A percentile compares a stretch with the other conserved stretches of the same genome.
Conservation (phyloP, 2,113 vertebrate genomes). For the Tamias sibiricus region DNA sequence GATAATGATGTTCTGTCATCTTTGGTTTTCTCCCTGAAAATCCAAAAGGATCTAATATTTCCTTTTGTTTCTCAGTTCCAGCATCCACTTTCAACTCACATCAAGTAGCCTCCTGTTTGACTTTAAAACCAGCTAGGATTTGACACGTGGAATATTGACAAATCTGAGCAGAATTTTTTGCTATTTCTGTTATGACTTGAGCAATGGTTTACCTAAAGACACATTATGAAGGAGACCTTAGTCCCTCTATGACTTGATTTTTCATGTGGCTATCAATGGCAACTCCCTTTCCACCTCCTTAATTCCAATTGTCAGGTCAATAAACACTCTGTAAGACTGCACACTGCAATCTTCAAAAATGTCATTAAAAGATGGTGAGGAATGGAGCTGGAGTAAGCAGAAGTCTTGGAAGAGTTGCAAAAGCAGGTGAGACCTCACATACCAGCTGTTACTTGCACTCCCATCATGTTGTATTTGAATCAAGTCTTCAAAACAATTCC, state of each 20-base stretch:
- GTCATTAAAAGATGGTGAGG: not conserved
- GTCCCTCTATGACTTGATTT: not conserved
- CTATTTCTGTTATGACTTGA: not conserved
- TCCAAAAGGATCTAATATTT: not conserved
- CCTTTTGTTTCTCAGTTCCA: not conserved
- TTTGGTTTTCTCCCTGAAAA: constrained; percentile 27
- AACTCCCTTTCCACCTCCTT: not conserved
- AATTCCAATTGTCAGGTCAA: not conserved
- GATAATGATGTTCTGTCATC: not conserved
- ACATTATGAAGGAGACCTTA: not conserved
- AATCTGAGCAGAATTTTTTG: not conserved
- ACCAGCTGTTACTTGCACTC: accelerated
- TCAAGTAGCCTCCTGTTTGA: not conserved
- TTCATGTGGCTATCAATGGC: not conserved
- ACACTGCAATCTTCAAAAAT: not conserved
- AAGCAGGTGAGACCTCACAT: not conserved
- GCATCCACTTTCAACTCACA: not conserved
- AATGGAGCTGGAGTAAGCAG: not conserved
- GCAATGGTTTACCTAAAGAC: not conserved
- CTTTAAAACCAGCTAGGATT: not conserved
- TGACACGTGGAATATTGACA: not conserved
- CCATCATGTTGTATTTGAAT: not conserved
- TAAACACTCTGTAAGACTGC: not conserved
- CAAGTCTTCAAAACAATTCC: not conserved
- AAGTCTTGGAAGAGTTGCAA: not conserved